phyloP scores from a whole-genome alignment of 2,113 vertebrate genomes.

The Tympanuchus pallidicinctus region DNA sequence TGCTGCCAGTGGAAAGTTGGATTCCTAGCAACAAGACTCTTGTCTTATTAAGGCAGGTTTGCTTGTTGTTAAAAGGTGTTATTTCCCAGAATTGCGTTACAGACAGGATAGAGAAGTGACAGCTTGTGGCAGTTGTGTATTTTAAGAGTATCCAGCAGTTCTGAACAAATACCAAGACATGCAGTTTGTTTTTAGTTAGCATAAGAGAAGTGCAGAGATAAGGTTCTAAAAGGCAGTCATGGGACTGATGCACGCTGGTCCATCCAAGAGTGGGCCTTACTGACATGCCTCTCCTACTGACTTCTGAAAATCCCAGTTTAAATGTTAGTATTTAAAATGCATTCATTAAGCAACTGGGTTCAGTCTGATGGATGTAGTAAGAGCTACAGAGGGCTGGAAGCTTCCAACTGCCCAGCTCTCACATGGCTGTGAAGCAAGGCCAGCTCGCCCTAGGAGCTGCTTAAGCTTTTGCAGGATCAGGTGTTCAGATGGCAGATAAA shows the following conservation, averaged over 20 bases:
- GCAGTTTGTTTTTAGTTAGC: not conserved
- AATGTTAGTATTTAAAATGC: not conserved
- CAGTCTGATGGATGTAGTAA: not conserved
- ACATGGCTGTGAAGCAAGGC: not conserved
- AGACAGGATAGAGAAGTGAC: not conserved
- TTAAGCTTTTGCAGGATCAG: not conserved
- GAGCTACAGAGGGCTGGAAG: not conserved
- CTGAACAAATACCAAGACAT: not conserved
- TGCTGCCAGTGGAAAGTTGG: conserved; percentile 58
- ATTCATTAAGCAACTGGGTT: not conserved
- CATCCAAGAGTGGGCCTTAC: rapidly evolving
- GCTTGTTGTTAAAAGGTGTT: conserved; percentile 45
- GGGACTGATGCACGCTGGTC: not conserved
- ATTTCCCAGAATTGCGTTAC: conserved; percentile 17
- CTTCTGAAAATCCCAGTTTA: not conserved
- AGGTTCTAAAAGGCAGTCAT: not conserved
- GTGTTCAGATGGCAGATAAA: not conserved
- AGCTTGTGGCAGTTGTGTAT: not conserved
- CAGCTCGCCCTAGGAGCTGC: not conserved
- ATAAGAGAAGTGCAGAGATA: not conserved
- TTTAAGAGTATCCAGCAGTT: not conserved
- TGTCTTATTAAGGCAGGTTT: conserved; percentile 40
- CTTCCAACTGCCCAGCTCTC: not conserved
- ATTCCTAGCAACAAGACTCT: conserved; percentile 23
- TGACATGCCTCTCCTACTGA: rapidly evolving